Evolutionary conservation across 1,140 invertebrate species (phyloP).

Genomic region (Eciton burchellii): DNA sequence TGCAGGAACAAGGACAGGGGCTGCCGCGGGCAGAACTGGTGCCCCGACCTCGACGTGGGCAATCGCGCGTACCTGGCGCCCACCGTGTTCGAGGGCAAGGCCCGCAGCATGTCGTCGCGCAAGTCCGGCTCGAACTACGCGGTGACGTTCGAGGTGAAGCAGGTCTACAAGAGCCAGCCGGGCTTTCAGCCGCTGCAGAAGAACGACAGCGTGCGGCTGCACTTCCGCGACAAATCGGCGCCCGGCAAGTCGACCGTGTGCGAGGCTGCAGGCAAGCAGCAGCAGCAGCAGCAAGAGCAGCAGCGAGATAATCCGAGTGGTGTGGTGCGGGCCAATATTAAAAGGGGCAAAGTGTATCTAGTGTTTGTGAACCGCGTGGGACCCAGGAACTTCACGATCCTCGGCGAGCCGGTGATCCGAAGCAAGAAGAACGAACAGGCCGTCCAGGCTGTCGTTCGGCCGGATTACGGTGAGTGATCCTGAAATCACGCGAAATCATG

Average conservation of each 20-base stretch:
- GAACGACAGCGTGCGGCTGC: slow-evolving; percentile 85
- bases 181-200: slow-evolving; percentile 85
- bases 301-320: slow-evolving; percentile 80
- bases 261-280: slow-evolving; percentile 62
- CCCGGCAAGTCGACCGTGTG: slow-evolving; percentile 82
- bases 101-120: slow-evolving; percentile 87
- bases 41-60: slow-evolving; percentile 87
- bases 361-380: slow-evolving; percentile 89
- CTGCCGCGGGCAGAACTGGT: slow-evolving; percentile 84
- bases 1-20: slow-evolving; percentile 78
- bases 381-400: slow-evolving; percentile 88
- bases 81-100: slow-evolving; percentile 89
- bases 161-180: slow-evolving; percentile 87
- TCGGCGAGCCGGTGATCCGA: slow-evolving; percentile 87
- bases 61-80: slow-evolving; percentile 88
- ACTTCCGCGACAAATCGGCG: slow-evolving; percentile 84
- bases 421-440: slow-evolving; percentile 86
- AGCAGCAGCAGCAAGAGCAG: slow-evolving; percentile 61
- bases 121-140: slow-evolving; percentile 87
- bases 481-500: background rate
- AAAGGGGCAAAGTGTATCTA: slow-evolving; percentile 88
- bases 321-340: slow-evolving; percentile 87
- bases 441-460: slow-evolving; percentile 86
- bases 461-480: slow-evolving; percentile 87
- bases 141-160: slow-evolving; percentile 89